phyloP scores from a whole-genome alignment of 1,140 invertebrate genomes.

The Bombus vancouverensis region DNA sequence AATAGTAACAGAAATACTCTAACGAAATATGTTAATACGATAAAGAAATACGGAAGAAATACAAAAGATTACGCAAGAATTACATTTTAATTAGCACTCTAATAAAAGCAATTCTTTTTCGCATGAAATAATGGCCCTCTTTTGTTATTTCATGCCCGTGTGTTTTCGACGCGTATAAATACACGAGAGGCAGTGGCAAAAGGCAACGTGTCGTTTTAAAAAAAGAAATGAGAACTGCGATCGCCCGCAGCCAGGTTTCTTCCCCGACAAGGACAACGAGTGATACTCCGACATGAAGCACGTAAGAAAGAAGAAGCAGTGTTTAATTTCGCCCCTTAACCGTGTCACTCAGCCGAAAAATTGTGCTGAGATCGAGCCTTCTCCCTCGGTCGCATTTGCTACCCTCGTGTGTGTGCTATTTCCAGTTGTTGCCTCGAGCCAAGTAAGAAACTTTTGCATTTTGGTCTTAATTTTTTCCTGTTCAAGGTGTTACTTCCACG shows the following conservation, averaged over 20 bases:
- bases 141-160: not conserved
- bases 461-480: not conserved
- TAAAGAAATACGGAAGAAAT: not conserved
- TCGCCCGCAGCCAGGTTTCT: constrained; percentile 13
- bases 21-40: too few species aligned
- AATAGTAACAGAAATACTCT: not conserved
- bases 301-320: constrained; percentile 17
- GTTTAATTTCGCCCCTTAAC: constrained; percentile 34
- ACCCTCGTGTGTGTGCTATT: not conserved
- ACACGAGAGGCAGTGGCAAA: not conserved
- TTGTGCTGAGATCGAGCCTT: constrained; percentile 6
- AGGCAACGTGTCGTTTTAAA: constrained; percentile 31
- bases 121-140: not conserved
- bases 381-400: not conserved
- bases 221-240: constrained; percentile 39
- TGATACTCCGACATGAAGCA: constrained; percentile 21
- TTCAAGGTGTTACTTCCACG: not conserved
- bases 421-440: not conserved
- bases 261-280: constrained; percentile 19
- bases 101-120: not conserved
- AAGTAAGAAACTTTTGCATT: not conserved
- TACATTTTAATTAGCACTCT: not conserved
- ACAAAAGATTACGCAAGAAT: not conserved
- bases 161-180: not conserved
- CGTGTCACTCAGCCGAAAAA: constrained; percentile 31